Evolutionary conservation across 2,888 invertebrate genomes (phyloP).

Genomic region (Chorisops tibialis): DNA sequence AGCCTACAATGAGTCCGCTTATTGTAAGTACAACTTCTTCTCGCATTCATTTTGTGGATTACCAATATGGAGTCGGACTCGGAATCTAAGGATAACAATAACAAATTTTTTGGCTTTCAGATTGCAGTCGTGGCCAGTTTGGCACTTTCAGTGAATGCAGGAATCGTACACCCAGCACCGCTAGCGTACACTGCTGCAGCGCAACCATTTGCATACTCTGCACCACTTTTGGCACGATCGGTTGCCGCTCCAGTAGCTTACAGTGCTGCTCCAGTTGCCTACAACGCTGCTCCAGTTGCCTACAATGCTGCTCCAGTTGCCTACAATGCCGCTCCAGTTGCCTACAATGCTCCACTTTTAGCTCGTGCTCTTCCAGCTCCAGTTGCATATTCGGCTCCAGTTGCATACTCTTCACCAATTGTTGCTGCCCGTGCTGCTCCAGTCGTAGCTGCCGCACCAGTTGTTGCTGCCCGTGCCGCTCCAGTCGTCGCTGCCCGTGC

Average conservation of each 20-base stretch:
- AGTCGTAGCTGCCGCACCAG: conserved; percentile 48
- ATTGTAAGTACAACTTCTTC: conserved; percentile 45
- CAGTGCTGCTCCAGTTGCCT: conserved; percentile 34
- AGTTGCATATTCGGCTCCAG: conserved; percentile 32
- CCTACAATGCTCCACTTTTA: conserved; percentile 31
- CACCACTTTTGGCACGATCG: background rate
- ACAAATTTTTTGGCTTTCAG: conserved; percentile 29
- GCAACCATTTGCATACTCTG: conserved; percentile 22
- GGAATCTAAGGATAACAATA: background rate
- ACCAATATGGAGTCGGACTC: background rate
- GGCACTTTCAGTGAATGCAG: conserved; percentile 47
- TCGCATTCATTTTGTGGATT: background rate
- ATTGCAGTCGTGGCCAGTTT: conserved; percentile 49
- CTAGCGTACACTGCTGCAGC: conserved; percentile 35
- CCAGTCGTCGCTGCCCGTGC: conserved; percentile 42
- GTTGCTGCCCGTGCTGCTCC: conserved; percentile 41
- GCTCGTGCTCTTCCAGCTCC: conserved; percentile 32
- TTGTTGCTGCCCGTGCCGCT: conserved; percentile 40
- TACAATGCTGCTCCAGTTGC: conserved; percentile 33
- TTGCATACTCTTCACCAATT: conserved; percentile 35
- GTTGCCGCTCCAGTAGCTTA: conserved; percentile 32
- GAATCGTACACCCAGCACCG: conserved; percentile 41
- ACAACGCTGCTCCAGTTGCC: conserved; percentile 27
- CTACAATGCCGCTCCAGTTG: conserved; percentile 38
- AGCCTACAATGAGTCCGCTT: conserved; percentile 52